A percentile compares a stretch with the other conserved stretches of the same genome.
Conservation (phyloP, 2,888 invertebrate genomes). For the Ennomos erosarius region DNA sequence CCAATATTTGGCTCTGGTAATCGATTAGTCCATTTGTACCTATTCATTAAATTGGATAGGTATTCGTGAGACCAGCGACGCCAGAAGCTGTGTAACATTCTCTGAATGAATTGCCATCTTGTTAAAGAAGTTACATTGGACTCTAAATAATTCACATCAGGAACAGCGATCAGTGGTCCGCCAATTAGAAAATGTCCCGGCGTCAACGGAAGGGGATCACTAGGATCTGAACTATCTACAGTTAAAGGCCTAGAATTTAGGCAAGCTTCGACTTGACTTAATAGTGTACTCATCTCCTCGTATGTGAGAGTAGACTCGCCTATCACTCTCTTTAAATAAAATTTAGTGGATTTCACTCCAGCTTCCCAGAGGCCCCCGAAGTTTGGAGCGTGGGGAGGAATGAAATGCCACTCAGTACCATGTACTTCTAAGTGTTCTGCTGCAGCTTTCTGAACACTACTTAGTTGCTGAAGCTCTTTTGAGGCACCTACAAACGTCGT, state of each 20-base stretch:
- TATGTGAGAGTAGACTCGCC: constrained; percentile 30
- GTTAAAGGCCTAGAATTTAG: constrained; percentile 34
- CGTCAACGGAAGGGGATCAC: background rate
- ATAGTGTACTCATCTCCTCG: constrained; percentile 33
- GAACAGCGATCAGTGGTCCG: too few species aligned
- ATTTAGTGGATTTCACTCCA: background rate
- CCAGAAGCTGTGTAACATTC: too few species aligned
- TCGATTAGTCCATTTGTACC: too few species aligned
- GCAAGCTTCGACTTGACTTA: constrained; percentile 34
- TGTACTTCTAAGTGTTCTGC: background rate
- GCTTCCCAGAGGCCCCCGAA: constrained; percentile 28
- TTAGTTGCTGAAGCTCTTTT: background rate
- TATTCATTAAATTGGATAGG: too few species aligned
- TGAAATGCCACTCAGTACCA: constrained; percentile 34
- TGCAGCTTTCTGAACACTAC: too few species aligned
- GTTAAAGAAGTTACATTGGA: too few species aligned
- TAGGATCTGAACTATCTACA: background rate
- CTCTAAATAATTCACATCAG: too few species aligned
- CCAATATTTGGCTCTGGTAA: too few species aligned
- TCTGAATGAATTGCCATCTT: background rate
- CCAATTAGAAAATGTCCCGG: too few species aligned
- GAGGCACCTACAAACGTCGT: background rate
- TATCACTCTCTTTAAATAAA: constrained; percentile 15
- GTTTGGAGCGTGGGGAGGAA: constrained; percentile 36
- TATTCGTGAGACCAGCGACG: too few species aligned